phyloP scores from a whole-genome alignment of 23 tunicate species.

The Ascidia mentula region DNA sequence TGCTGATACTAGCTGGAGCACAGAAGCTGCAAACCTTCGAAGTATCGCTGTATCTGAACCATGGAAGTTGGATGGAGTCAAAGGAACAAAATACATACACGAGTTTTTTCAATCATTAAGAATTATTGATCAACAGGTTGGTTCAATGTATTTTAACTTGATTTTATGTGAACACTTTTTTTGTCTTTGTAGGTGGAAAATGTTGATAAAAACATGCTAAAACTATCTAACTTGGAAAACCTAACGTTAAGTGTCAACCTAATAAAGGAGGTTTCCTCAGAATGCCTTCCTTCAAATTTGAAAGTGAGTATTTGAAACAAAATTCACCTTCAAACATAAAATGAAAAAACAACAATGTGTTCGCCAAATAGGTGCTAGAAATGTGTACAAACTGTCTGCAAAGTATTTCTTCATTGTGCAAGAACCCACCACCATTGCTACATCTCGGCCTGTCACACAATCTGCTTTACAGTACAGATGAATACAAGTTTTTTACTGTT shows the following conservation, averaged over 20 bases:
- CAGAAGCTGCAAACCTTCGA: slow-evolving; percentile 60
- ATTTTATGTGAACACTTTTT: not conserved
- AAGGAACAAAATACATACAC: slow-evolving; percentile 43
- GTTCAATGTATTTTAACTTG: not conserved
- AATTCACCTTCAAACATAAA: not conserved
- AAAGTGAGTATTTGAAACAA: slow-evolving; percentile 21
- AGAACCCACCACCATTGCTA: slow-evolving; percentile 56
- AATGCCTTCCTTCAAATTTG: slow-evolving; percentile 51
- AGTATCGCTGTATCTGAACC: slow-evolving; percentile 71
- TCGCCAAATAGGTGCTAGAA: slow-evolving; percentile 55
- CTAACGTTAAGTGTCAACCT: slow-evolving; percentile 77
- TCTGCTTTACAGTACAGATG: slow-evolving; percentile 46
- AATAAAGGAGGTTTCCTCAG: slow-evolving; percentile 41
- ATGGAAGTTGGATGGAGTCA: slow-evolving; percentile 28
- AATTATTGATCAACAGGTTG: slow-evolving; percentile 73
- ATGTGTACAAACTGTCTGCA: slow-evolving; percentile 58
- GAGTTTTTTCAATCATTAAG: slow-evolving; percentile 50
- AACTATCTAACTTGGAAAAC: slow-evolving; percentile 43
- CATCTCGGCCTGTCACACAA: slow-evolving; percentile 81
- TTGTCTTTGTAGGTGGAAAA: slow-evolving; percentile 28
- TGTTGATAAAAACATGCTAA: slow-evolving; percentile 41
- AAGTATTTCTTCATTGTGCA: slow-evolving; percentile 55
- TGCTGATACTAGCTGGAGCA: slow-evolving; percentile 79
- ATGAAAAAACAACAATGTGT: not conserved
- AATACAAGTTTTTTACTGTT: slow-evolving; percentile 76